Evolutionary conservation across 2,113 vertebrate species (phyloP), one percentile per base, ranked within the genome.

Genomic region (Isurus oxyrinchus): DNA sequence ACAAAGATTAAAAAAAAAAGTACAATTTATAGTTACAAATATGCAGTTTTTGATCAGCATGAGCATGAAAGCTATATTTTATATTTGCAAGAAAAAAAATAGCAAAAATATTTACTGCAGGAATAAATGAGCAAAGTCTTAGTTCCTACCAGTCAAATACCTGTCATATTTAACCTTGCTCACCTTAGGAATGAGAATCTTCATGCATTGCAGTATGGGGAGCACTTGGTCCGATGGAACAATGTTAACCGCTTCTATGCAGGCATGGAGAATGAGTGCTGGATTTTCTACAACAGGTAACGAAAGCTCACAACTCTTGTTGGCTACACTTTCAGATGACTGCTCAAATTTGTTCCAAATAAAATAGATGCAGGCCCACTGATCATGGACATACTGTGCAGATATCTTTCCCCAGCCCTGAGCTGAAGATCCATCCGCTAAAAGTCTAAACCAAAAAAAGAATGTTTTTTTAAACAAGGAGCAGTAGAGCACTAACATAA

Each of bases 351-450:
- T 97, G 86, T 97, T 98, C 96, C 98, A 97, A 94, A 98, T 96
- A 84, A 98, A 98, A 97, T 97, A 97, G 63, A 99, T 97, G 97
- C 99, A 99, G 96, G 97, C 96, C 99, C 99, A 99, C 97, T 99
- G 99, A 97, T 99, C 98, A 27, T 96, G 97, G 96, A 99, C 76
- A 67, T 98, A 99, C 2, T 97, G 97, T 10, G 99, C 98, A 7
- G 98, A 98, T 2, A 98, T 90, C 49, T 97, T 98, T 5, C 99
- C 99, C 99, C 99, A 99, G 96, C 99, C 98, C 97, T 98, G 98
- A 97, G 98, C 97, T 96, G 97, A 97, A 0, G 97, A 16, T 0
- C 97, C 96, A 90, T 98, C 98, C 96, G 98, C 98, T 0, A 96
- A 35, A 21, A 94, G 96, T 96, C 98, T 98, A 97, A 97, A 98